Conservation (phyloP, 2,888 invertebrate species). For the Archaeoteleia sp. region DNA sequence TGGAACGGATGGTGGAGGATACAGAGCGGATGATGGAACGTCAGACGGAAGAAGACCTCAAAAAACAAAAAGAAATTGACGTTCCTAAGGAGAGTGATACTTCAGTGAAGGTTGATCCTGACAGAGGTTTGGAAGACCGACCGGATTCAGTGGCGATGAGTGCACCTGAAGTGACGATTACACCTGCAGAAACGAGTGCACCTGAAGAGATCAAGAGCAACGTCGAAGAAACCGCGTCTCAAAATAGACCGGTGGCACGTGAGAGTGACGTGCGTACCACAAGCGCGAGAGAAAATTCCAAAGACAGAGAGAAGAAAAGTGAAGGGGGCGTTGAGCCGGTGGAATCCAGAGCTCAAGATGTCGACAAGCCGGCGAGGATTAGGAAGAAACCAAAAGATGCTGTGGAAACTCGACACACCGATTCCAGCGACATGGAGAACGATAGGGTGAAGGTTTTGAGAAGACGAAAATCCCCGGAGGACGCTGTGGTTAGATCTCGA, state of each 20-base stretch:
- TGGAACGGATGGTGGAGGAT: constrained; percentile 70
- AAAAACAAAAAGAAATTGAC: constrained; percentile 1
- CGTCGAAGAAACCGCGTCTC: constrained; percentile 16
- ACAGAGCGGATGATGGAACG: constrained; percentile 63
- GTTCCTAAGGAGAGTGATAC: no score
- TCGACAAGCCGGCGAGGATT: constrained; percentile 31
- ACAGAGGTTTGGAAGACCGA: no score
- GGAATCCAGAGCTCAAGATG: constrained; percentile 4
- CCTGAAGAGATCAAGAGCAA: constrained; percentile 14
- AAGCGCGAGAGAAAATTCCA: constrained; percentile 10
- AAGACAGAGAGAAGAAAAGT: constrained; percentile 17
- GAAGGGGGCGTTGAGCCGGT: not conserved
- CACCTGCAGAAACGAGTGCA: no score
- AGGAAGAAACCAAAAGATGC: constrained; percentile 46
- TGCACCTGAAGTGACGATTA: no score
- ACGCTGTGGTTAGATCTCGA: not conserved
- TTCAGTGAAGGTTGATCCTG: no score
- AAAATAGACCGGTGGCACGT: constrained; percentile 36
- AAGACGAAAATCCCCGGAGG: constrained; percentile 60
- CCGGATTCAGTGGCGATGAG: no score
- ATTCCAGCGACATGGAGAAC: constrained; percentile 64
- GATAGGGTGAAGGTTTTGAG: constrained; percentile 21
- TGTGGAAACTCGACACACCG: constrained; percentile 54
- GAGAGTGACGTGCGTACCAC: constrained; percentile 37
- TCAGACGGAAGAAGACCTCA: not conserved